phyloP scores from a whole-genome alignment of 2,113 vertebrate species.

The sheep (Ovis aries) region DNA sequence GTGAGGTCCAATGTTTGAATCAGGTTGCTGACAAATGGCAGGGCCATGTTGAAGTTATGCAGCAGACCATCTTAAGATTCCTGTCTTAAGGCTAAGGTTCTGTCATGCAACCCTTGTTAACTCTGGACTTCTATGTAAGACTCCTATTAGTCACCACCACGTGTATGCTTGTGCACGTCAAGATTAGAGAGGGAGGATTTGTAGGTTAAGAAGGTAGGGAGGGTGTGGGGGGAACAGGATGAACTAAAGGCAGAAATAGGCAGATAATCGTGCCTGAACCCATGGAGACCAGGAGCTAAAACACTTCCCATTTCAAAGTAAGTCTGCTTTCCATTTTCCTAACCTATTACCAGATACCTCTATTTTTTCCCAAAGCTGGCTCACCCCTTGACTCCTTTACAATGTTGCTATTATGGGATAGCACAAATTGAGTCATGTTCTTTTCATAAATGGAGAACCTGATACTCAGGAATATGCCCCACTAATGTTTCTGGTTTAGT shows the following conservation, averaged over 20 bases:
- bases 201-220: not conserved
- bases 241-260: not conserved
- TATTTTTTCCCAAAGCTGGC: not conserved
- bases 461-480: not conserved
- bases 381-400: not conserved
- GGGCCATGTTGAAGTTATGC: accelerated
- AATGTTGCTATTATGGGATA: not conserved
- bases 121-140: not conserved
- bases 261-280: not conserved
- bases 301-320: not conserved
- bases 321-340: not conserved
- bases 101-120: not conserved
- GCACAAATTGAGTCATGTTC: not conserved
- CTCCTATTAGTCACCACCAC: not conserved
- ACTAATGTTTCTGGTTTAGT: not conserved
- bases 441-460: not conserved
- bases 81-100: not conserved
- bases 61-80: not conserved
- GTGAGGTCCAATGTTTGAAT: not conserved
- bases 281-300: not conserved
- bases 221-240: not conserved
- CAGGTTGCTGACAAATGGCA: not conserved
- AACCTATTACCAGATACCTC: not conserved
- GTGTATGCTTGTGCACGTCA: not conserved
- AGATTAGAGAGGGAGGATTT: not conserved